These are phyloP conservation scores for Synanthedon vespiformis DNA, from an alignment of 2,888 invertebrate genomes.

Conservation along the genomic window DNA sequence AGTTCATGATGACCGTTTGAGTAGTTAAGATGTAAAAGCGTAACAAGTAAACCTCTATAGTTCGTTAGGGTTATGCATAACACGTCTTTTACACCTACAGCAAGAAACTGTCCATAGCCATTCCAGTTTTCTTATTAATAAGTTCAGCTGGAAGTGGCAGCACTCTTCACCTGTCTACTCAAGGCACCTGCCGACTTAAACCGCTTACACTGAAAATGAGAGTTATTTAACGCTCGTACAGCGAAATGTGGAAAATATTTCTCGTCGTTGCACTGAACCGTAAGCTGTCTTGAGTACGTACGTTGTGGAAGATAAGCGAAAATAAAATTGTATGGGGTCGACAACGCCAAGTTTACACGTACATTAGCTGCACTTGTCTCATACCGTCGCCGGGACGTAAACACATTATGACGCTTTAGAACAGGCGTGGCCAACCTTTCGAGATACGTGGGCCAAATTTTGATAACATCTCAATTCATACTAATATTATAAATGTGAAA, in stretches of 20 bases:
- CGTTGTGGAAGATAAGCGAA: neutral
- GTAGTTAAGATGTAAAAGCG: too few relatives aligned
- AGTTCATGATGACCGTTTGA: too few relatives aligned
- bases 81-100: too few relatives aligned
- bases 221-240: slow-evolving; percentile 26
- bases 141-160: slow-evolving; percentile 10
- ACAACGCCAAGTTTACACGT: neutral
- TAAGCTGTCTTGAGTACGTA: neutral
- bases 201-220: slow-evolving; percentile 41
- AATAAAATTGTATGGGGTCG: neutral
- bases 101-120: too few relatives aligned
- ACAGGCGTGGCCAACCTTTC: too few relatives aligned
- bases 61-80: too few relatives aligned
- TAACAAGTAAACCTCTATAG: too few relatives aligned
- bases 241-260: slow-evolving; percentile 32
- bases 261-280: slow-evolving; percentile 10
- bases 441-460: too few relatives aligned
- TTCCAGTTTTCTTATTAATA: too few relatives aligned
- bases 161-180: slow-evolving; percentile 33
- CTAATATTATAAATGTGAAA: too few relatives aligned
- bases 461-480: too few relatives aligned
- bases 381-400: neutral
- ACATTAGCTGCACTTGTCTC: neutral
- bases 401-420: too few relatives aligned
- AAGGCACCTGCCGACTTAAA: slow-evolving; percentile 18